A percentile compares a stretch with the other conserved stretches of the same genome.
Conservation (phyloP, 2,888 invertebrate genomes). For the Pollenia amentaria region DNA sequence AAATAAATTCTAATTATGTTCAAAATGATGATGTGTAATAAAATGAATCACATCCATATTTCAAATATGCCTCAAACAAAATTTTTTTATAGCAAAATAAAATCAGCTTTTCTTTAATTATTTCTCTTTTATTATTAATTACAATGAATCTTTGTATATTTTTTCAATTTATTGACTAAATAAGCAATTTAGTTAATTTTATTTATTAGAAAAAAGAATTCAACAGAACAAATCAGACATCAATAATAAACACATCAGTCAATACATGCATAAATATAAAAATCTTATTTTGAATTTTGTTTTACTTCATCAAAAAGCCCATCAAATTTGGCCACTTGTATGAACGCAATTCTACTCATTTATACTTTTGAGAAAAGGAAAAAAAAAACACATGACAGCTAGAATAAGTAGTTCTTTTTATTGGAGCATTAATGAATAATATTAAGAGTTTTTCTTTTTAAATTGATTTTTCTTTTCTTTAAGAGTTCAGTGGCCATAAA, state of each 20-base stretch:
- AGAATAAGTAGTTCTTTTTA: neutral
- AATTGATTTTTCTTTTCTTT: too few species aligned
- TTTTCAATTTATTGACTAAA: slow-evolving; percentile 27
- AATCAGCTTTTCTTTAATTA: neutral
- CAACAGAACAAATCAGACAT: slow-evolving; percentile 55
- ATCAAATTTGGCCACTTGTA: neutral
- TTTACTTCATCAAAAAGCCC: neutral
- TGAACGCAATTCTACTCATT: neutral
- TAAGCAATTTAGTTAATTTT: slow-evolving; percentile 15
- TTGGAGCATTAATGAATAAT: neutral
- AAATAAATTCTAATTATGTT: too few species aligned
- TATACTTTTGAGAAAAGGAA: neutral
- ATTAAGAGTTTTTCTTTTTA: neutral
- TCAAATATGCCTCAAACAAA: too few species aligned
- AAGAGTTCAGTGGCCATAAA: neutral
- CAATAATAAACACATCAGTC: slow-evolving; percentile 46
- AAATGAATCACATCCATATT: too few species aligned
- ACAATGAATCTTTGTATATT: neutral
- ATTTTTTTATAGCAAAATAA: too few species aligned
- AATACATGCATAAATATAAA: slow-evolving; percentile 25
- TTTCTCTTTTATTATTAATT: neutral
- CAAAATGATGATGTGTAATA: too few species aligned
- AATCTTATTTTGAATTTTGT: neutral
- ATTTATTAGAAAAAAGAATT: slow-evolving; percentile 23
- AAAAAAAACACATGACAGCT: slow-evolving; percentile 16